Evolutionary conservation across 1,140 invertebrate species (phyloP).

Genomic region (Lucilia sericata): DNA sequence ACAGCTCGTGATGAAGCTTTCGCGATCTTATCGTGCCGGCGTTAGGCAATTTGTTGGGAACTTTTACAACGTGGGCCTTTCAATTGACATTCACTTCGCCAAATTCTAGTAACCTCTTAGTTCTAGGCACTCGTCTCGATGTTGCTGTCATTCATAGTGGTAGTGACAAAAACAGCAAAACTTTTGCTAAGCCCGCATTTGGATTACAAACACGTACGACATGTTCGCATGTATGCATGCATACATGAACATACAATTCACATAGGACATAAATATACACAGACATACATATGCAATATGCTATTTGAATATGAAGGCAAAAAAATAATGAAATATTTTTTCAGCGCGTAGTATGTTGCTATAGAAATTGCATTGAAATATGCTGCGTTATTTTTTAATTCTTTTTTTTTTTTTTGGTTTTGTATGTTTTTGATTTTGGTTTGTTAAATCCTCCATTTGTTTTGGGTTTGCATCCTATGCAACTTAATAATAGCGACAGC

Average conservation of each 20-base stretch:
- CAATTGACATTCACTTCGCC: no score
- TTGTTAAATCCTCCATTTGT: neutral
- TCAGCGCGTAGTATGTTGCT: slow-evolving; percentile 23
- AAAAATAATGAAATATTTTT: neutral
- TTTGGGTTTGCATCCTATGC: slow-evolving; percentile 48
- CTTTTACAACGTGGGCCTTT: no score
- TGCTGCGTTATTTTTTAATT: neutral
- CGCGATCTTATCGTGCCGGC: no score
- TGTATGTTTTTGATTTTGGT: neutral
- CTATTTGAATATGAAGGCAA: neutral
- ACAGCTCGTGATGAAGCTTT: no score
- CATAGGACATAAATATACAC: neutral
- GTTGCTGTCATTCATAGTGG: neutral
- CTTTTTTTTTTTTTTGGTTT: neutral
- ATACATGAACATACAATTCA: neutral
- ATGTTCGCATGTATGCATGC: slow-evolving; percentile 6
- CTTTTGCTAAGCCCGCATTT: slow-evolving; percentile 43
- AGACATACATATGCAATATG: no score
- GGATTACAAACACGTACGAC: slow-evolving; percentile 32
- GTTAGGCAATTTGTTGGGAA: no score
- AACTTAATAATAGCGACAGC: neutral
- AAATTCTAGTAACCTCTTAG: neutral
- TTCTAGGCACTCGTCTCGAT: neutral
- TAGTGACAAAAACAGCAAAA: neutral
- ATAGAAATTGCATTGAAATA: slow-evolving; percentile 34